These are phyloP conservation scores for Heteromurus nitidus DNA, from an alignment of 2,888 invertebrate genomes.

Conservation along the genomic window DNA sequence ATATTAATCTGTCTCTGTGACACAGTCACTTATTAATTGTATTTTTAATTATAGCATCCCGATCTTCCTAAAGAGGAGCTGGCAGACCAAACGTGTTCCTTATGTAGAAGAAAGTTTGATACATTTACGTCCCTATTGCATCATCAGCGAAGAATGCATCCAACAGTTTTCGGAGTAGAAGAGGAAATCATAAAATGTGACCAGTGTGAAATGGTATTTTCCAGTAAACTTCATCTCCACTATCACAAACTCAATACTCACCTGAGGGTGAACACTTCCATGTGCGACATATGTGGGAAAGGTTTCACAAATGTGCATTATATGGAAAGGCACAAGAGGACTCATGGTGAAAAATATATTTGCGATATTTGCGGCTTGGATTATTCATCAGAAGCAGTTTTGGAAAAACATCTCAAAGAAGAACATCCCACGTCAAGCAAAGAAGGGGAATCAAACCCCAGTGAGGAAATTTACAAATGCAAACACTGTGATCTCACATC, in stretches of 20 bases:
- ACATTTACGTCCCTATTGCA: background rate
- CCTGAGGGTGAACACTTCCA: background rate
- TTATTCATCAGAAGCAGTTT: background rate
- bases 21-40: background rate
- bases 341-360: background rate
- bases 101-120: background rate
- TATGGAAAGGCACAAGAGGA: no score
- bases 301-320: no score
- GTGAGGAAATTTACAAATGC: no score
- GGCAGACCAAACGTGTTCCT: no score
- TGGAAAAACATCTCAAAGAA: background rate
- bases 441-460: no score
- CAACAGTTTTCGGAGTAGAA: background rate
- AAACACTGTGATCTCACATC: no score
- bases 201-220: conserved; percentile 1
- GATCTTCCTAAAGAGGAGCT: background rate
- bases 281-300: conserved; percentile 13
- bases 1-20: background rate
- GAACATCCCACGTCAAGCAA: no score
- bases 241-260: background rate
- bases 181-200: background rate
- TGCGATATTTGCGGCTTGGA: conserved; percentile 18
- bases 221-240: background rate
- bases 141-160: background rate
- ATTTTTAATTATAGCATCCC: background rate